These are phyloP conservation scores for Odontocolon sp. DNA, from an alignment of 2,888 invertebrate species.

Conservation along the genomic window DNA sequence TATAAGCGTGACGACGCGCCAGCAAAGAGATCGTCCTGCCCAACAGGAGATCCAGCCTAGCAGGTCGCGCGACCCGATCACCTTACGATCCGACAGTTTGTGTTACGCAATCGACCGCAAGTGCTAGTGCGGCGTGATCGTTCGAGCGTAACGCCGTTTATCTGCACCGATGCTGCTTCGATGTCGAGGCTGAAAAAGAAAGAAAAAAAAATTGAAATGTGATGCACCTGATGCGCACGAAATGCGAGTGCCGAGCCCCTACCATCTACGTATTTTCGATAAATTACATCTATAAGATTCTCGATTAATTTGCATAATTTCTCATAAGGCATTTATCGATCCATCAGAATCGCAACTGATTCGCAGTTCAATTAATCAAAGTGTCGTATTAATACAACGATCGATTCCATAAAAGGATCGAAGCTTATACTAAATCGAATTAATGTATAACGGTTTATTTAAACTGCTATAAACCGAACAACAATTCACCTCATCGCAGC, in stretches of 20 bases:
- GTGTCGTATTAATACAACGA: conserved; percentile 18
- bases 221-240: conserved; percentile 31
- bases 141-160: conserved; percentile 53
- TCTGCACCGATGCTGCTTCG: conserved; percentile 27
- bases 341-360: conserved; percentile 6
- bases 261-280: background rate
- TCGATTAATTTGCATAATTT: conserved; percentile 44
- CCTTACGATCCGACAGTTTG: conserved; percentile 55
- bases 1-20: conserved; percentile 17
- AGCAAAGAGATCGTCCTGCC: conserved; percentile 43
- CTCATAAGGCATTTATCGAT: conserved; percentile 19
- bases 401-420: background rate
- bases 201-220: conserved; percentile 6
- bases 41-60: conserved; percentile 29
- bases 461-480: background rate
- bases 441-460: conserved; percentile 6
- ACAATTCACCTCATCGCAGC: background rate
- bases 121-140: conserved; percentile 45
- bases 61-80: conserved; percentile 62
- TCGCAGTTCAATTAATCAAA: conserved; percentile 6
- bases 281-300: conserved; percentile 14
- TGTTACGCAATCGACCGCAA: conserved; percentile 59
- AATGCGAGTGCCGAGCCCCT: conserved; percentile 26
- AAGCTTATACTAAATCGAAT: background rate
- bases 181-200: conserved; percentile 32